Conservation (phyloP, 1,140 invertebrate genomes). For the Battus philenor region DNA sequence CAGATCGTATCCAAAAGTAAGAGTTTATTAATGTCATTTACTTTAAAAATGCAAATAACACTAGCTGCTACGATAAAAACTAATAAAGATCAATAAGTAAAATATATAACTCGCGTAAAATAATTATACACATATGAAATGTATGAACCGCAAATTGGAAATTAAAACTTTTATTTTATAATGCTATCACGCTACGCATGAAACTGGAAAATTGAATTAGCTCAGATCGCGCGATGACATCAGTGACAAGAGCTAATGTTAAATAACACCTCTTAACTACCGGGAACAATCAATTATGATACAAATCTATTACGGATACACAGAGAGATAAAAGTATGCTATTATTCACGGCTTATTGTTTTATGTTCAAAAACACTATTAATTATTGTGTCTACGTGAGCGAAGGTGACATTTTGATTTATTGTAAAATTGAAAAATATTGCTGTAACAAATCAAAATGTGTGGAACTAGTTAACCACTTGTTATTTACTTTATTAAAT, state of each 20-base stretch:
- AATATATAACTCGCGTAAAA: no score
- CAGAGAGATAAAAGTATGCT: background rate
- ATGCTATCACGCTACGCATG: conserved; percentile 3
- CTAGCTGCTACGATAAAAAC: no score
- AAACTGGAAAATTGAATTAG: conserved; percentile 24
- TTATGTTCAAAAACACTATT: conserved; percentile 9
- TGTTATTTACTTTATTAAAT: no score
- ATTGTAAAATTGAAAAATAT: background rate
- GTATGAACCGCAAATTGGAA: no score
- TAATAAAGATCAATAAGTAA: no score
- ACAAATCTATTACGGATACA: conserved; percentile 19
- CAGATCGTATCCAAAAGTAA: no score
- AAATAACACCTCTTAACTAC: conserved; percentile 22
- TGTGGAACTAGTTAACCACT: background rate
- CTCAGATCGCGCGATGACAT: conserved; percentile 26
- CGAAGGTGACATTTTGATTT: background rate
- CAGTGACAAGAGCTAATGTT: conserved; percentile 19
- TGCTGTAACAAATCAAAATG: background rate
- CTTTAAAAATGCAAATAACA: no score
- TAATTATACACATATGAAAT: no score
- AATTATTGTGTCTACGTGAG: conserved; percentile 8
- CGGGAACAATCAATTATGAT: conserved; percentile 22
- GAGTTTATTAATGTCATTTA: no score
- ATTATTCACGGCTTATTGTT: conserved; percentile 12
- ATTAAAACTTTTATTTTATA: no score